A percentile compares a stretch with the other conserved stretches of the same genome.
phyloP scores from a whole-genome alignment of 2,888 invertebrate species.

The Mamestra brassicae region DNA sequence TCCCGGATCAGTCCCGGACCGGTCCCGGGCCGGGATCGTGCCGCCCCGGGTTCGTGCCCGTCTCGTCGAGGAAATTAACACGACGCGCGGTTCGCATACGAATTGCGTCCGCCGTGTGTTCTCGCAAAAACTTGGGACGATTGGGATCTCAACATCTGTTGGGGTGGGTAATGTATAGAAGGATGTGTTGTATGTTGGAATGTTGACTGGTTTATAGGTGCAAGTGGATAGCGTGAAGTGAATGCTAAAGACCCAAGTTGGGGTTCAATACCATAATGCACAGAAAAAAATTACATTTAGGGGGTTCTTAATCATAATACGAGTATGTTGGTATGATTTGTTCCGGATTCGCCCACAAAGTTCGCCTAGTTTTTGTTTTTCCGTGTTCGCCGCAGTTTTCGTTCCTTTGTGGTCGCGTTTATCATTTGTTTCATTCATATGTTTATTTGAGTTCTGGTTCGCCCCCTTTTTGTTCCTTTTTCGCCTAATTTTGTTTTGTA shows the following conservation, averaged over 20 bases:
- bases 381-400: too few relatives aligned
- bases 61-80: conserved; percentile 74
- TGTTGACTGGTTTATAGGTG: neutral
- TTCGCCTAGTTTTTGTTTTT: too few relatives aligned
- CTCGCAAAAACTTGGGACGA: conserved; percentile 52
- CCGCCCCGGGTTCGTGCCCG: conserved; percentile 49
- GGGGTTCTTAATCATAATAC: too few relatives aligned
- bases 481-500: too few relatives aligned
- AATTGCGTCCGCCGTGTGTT: conserved; percentile 52
- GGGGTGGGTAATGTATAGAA: conserved; percentile 14
- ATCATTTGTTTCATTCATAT: too few relatives aligned
- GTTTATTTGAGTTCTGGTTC: too few relatives aligned
- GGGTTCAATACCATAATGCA: neutral
- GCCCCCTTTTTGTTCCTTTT: too few relatives aligned
- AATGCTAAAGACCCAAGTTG: neutral
- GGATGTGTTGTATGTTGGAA: neutral
- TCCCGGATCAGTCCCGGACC: conserved; percentile 61
- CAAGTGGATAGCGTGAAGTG: neutral
- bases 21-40: conserved; percentile 32
- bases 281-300: neutral
- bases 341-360: too few relatives aligned
- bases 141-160: conserved; percentile 51
- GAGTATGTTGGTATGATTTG: too few relatives aligned
- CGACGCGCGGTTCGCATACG: conserved; percentile 69
- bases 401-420: too few relatives aligned